Evolutionary conservation across 2,888 invertebrate genomes (phyloP).

Genomic region (Buathra laborator): DNA sequence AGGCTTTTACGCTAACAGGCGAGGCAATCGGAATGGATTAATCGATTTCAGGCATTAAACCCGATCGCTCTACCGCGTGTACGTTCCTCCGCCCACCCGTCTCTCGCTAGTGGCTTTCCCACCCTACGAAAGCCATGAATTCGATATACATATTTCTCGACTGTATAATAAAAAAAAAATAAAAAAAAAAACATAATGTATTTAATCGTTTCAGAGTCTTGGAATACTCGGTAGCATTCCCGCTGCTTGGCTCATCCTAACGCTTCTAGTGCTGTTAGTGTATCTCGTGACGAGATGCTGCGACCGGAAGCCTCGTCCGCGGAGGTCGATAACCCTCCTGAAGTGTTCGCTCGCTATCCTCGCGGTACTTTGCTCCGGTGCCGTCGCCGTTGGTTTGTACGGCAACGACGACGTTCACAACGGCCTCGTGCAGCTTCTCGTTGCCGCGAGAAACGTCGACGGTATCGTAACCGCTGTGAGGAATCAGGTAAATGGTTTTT

Average conservation of each 20-base stretch:
- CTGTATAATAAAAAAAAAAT: background rate
- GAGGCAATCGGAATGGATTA: slow-evolving; percentile 38
- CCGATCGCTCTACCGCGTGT: slow-evolving; percentile 30
- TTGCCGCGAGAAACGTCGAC: slow-evolving; percentile 93
- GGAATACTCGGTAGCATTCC: slow-evolving; percentile 97
- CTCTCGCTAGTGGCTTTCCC: slow-evolving; percentile 16
- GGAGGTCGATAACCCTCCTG: slow-evolving; percentile 94
- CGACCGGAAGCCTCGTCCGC: slow-evolving; percentile 96
- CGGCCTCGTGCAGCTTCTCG: slow-evolving; percentile 93
- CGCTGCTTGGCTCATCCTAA: slow-evolving; percentile 96
- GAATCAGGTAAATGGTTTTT: slow-evolving; percentile 89
- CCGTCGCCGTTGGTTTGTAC: slow-evolving; percentile 95
- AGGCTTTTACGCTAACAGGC: slow-evolving; percentile 6
- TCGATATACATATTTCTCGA: background rate
- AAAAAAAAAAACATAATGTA: background rate
- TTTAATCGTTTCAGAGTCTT: slow-evolving; percentile 90
- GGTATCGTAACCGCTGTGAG: slow-evolving; percentile 92
- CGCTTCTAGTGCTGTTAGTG: slow-evolving; percentile 94
- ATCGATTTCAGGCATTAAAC: slow-evolving; percentile 58
- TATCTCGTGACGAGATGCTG: slow-evolving; percentile 98
- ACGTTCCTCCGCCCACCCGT: slow-evolving; percentile 38
- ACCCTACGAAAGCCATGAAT: background rate
- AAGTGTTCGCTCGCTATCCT: slow-evolving; percentile 92
- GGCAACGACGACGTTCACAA: slow-evolving; percentile 98
- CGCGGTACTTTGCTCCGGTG: slow-evolving; percentile 95